Conservation (phyloP, 2,113 vertebrate genomes). For the Dendropsophus ebraccatus region DNA sequence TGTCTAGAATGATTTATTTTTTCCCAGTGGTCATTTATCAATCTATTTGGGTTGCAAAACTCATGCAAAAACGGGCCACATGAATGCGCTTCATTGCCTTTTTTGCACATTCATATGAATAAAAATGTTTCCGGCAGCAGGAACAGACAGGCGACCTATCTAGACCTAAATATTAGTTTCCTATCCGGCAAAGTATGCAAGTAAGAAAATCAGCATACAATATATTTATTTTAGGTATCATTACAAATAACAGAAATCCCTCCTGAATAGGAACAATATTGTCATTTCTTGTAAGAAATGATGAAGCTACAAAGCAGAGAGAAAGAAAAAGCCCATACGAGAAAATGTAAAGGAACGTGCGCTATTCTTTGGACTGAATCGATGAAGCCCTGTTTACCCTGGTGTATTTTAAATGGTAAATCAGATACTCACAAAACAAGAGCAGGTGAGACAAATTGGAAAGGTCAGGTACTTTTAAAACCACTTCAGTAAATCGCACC, state of each 20-base stretch:
- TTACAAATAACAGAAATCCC: conserved; percentile 44
- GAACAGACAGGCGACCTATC: conserved; percentile 6
- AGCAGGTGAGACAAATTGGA: conserved; percentile 40
- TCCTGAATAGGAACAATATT: conserved; percentile 43
- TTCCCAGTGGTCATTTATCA: conserved; percentile 55
- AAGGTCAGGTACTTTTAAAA: conserved; percentile 41
- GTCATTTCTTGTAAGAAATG: conserved; percentile 40
- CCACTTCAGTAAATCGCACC: conserved; percentile 29
- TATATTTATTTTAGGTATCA: conserved; percentile 46
- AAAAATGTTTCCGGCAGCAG: conserved; percentile 5
- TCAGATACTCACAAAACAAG: conserved; percentile 39
- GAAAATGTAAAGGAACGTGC: conserved; percentile 14
- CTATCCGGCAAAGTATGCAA: conserved; percentile 27
- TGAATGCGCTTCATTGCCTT: conserved; percentile 31
- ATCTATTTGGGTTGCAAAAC: conserved; percentile 42
- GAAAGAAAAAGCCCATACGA: background rate
- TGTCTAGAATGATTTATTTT: conserved; percentile 49
- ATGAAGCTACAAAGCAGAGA: conserved; percentile 23
- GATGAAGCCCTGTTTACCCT: conserved; percentile 38
- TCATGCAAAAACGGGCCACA: conserved; percentile 44
- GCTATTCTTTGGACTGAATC: conserved; percentile 28
- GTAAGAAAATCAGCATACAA: conserved; percentile 25
- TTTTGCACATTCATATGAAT: conserved; percentile 43
- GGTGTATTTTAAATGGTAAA: conserved; percentile 52
- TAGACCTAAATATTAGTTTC: conserved; percentile 28